phyloP scores from a whole-genome alignment of 2,888 invertebrate species.

The Parnassius orleans region DNA sequence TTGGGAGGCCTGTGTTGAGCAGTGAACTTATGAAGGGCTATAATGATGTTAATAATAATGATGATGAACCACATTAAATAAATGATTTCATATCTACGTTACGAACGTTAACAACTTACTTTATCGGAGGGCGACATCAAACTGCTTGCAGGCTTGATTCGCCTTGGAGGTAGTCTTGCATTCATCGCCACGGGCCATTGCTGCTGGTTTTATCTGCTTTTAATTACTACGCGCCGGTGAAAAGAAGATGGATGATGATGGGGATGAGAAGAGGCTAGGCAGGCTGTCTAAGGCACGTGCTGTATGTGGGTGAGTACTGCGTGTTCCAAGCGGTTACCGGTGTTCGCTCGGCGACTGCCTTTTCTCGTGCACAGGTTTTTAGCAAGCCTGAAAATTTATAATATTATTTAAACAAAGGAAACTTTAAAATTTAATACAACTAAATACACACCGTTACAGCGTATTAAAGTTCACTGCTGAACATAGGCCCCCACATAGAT shows the following conservation, averaged over 20 bases:
- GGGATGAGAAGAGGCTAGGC: constrained; percentile 39
- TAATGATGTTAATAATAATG: too few species aligned
- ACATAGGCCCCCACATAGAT: too few species aligned
- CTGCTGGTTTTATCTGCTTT: constrained; percentile 47
- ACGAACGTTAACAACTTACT: constrained; percentile 47
- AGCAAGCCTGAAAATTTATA: constrained; percentile 83
- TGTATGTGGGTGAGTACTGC: constrained; percentile 90
- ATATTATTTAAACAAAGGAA: too few species aligned
- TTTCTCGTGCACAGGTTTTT: constrained; percentile 91
- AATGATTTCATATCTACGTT: too few species aligned
- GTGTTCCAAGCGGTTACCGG: constrained; percentile 91
- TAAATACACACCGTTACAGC: too few species aligned
- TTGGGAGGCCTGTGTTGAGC: too few species aligned
- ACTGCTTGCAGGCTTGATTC: constrained; percentile 66
- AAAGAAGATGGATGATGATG: constrained; percentile 56
- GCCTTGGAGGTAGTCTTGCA: constrained; percentile 70
- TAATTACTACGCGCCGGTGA: constrained; percentile 41
- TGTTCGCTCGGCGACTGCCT: constrained; percentile 91
- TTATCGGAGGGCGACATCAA: constrained; percentile 61
- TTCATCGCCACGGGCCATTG: constrained; percentile 78
- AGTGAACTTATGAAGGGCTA: too few species aligned
- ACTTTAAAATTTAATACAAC: too few species aligned
- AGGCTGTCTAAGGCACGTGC: constrained; percentile 89
- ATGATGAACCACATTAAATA: too few species aligned
- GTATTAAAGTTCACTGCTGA: too few species aligned